Evolutionary conservation across 2,888 invertebrate genomes (phyloP).

Genomic region (Esperia sulphurella): DNA sequence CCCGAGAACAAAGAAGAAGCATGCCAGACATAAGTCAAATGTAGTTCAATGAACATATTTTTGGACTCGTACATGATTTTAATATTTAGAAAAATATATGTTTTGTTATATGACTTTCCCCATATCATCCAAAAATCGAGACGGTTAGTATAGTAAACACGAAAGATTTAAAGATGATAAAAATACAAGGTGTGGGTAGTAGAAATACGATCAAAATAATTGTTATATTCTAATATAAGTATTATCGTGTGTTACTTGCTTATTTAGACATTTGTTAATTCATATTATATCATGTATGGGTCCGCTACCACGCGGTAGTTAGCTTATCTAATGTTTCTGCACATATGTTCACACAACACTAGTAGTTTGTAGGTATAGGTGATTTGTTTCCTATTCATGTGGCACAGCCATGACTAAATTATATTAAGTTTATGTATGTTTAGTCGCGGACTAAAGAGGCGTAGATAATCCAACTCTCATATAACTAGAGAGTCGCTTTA

Average conservation of each 20-base stretch:
- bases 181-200: background rate
- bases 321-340: background rate
- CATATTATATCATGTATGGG: background rate
- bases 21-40: constrained; percentile 1
- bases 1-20: constrained; percentile 33
- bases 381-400: constrained; percentile 4
- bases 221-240: background rate
- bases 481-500: too few relatives aligned
- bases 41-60: background rate
- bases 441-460: background rate
- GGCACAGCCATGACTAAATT: constrained; percentile 45
- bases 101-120: background rate
- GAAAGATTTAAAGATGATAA: background rate
- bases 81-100: background rate
- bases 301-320: background rate
- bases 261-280: background rate
- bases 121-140: background rate
- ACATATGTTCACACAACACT: background rate
- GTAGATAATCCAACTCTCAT: too few relatives aligned
- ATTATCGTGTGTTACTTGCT: background rate
- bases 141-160: too few relatives aligned
- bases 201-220: background rate
- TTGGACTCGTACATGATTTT: background rate
- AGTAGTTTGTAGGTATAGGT: background rate
- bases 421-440: constrained; percentile 22